phyloP scores from a whole-genome alignment of 2,797 vertebrate species.

The Tragelaphus oryx region DNA sequence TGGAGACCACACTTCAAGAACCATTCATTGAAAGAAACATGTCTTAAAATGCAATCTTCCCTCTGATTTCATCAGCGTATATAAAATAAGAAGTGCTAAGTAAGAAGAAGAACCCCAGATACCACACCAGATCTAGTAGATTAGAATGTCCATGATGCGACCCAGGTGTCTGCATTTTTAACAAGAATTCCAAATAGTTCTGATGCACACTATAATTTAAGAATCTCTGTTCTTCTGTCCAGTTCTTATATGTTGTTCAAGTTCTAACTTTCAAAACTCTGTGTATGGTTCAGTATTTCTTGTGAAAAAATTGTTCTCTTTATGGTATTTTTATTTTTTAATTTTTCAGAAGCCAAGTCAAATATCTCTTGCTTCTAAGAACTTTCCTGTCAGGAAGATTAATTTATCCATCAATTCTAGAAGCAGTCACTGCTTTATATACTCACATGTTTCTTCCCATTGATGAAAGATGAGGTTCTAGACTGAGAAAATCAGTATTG shows the following conservation, averaged over 20 bases:
- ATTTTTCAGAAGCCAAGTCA: neutral
- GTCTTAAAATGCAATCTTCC: neutral
- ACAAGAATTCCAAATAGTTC: neutral
- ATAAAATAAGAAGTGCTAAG: neutral
- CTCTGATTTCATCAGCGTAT: neutral
- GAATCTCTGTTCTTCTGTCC: neutral
- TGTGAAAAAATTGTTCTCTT: neutral
- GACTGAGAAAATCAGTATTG: neutral
- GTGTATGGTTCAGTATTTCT: neutral
- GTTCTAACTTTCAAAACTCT: neutral
- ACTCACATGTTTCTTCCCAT: neutral
- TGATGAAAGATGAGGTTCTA: neutral
- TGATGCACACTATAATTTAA: neutral
- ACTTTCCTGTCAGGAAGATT: neutral
- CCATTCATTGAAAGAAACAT: neutral
- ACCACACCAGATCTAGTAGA: neutral
- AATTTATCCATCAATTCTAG: neutral
- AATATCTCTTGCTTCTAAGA: neutral
- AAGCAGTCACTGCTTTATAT: neutral
- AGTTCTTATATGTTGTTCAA: neutral
- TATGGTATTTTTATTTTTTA: neutral
- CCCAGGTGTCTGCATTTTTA: neutral
- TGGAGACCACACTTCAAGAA: neutral
- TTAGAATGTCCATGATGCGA: neutral
- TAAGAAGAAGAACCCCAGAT: neutral